phyloP scores from a whole-genome alignment of 2,113 vertebrate species.

The Forbesichthys agassizii region DNA sequence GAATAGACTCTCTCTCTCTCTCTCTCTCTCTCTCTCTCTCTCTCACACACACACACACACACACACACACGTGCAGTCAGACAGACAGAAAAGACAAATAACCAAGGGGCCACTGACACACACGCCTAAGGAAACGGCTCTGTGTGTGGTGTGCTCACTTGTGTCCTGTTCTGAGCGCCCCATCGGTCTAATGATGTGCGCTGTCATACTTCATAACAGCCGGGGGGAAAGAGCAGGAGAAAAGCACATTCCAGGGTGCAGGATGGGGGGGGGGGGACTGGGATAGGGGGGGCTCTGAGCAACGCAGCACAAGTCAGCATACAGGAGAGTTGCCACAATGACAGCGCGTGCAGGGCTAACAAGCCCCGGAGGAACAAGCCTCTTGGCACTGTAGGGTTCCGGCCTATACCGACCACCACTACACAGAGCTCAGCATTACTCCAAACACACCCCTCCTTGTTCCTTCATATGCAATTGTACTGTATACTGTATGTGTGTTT shows the following conservation, averaged over 20 bases:
- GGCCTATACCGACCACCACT: conserved; percentile 58
- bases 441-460: conserved; percentile 63
- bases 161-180: too few species aligned
- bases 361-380: conserved; percentile 43
- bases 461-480: conserved; percentile 9
- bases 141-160: too few species aligned
- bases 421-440: conserved; percentile 68
- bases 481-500: conserved; percentile 69
- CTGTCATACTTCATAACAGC: conserved; percentile 57
- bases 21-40: too few species aligned
- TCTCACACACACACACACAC: background rate
- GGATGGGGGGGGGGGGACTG: conserved; percentile 54
- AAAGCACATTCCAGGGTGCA: conserved; percentile 61
- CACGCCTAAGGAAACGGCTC: too few species aligned
- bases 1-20: background rate
- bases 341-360: conserved; percentile 63
- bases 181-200: conserved; percentile 22
- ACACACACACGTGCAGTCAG: background rate
- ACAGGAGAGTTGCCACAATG: conserved; percentile 63
- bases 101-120: too few species aligned
- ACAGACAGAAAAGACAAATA: background rate
- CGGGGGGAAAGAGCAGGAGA: conserved; percentile 2
- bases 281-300: background rate
- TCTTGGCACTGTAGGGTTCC: conserved; percentile 52
- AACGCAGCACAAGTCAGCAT: conserved; percentile 67